A percentile compares a stretch with the other conserved stretches of the same genome.
These are phyloP conservation scores for Gobiocypris rarus DNA, from an alignment of 2,113 vertebrate genomes.

Conservation along the genomic window DNA sequence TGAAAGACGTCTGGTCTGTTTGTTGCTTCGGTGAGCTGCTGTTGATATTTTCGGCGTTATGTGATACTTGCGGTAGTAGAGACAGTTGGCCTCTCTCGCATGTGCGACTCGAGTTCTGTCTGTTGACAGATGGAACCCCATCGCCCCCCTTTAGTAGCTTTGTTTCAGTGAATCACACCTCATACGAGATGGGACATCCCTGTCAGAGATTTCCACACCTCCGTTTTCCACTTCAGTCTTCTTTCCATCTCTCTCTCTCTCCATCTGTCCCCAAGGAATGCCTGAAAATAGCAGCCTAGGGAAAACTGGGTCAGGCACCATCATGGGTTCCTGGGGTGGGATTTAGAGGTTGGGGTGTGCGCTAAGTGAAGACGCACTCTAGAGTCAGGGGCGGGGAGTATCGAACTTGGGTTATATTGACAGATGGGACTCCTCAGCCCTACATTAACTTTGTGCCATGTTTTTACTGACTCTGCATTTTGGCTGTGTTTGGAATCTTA, in stretches of 20 bases:
- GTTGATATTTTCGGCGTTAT: constrained; percentile 5
- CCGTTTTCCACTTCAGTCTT: constrained; percentile 4
- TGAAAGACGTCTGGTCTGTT: constrained; percentile 17
- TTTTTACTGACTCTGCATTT: not conserved
- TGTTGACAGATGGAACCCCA: constrained; percentile 34
- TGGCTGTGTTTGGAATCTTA: not conserved
- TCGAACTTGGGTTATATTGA: constrained; percentile 3
- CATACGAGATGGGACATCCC: constrained; percentile 33
- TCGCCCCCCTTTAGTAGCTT: constrained; percentile 25
- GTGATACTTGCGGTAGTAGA: constrained; percentile 16
- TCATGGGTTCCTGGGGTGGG: constrained; percentile 42
- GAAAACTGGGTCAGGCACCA: constrained; percentile 76
- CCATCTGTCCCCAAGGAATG: constrained; percentile 66
- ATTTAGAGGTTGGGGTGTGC: constrained; percentile 27
- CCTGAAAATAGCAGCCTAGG: constrained; percentile 78
- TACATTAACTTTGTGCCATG: not conserved
- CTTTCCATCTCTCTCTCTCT: constrained; percentile 55
- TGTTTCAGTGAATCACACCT: constrained; percentile 42
- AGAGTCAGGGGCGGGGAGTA: not conserved
- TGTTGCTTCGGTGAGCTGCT: not conserved
- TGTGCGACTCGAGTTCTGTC: not conserved
- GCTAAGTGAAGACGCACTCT: not conserved
- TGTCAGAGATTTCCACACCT: constrained; percentile 26
- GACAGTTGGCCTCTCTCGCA: constrained; percentile 31
- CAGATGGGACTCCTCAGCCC: constrained; percentile 8